Evolutionary conservation across 2,113 vertebrate species (phyloP), one percentile per base, ranked within the genome.

Genomic region (Elanus axillaris): DNA sequence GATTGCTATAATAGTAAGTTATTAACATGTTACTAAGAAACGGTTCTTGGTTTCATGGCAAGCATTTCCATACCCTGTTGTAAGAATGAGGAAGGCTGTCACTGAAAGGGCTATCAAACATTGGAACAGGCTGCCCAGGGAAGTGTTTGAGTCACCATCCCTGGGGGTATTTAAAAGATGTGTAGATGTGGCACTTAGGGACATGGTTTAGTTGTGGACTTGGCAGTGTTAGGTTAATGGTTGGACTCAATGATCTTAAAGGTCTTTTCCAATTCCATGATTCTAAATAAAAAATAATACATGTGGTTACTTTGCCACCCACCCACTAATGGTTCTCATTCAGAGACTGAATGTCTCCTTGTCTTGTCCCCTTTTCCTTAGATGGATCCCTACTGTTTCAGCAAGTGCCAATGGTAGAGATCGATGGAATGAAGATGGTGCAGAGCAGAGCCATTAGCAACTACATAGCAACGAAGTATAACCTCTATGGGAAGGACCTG

Each of bases 341-440:
- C 53, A 34, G 48, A 63, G 27, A 47, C 31, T 38, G 43, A 67
- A 42, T 26, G 9, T 76, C 26, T 45, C 13, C 32, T 56, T 59
- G 34, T 67, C 34, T 71, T 48, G 12, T 74, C 19, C 66, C 75
- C 48, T 52, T 73, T 73, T 84, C 29, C 75, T 53, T 69, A 98
- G 98, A 90, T 83, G 99, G 98, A 81, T 75, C 3, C 7, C 96
- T 99, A 82, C 80, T 99, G 96, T 99, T 98, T 59, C 96, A 99
- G 73, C 99, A 99, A 88, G 98, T 99, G 43, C 99, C 99, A 2
- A 55, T 99, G 98, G 99, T 99, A 52, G 98, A 99, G 95, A 99
- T 99, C 0, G 99, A 94, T 25, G 93, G 93, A 5, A 94, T 94
- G 84, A 92, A 92, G 89, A 36, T 94, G 68, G 89, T 85, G 62